Evolutionary conservation across 2,797 vertebrate genomes (phyloP).

Genomic region (Phrynocephalus vlangalii): DNA sequence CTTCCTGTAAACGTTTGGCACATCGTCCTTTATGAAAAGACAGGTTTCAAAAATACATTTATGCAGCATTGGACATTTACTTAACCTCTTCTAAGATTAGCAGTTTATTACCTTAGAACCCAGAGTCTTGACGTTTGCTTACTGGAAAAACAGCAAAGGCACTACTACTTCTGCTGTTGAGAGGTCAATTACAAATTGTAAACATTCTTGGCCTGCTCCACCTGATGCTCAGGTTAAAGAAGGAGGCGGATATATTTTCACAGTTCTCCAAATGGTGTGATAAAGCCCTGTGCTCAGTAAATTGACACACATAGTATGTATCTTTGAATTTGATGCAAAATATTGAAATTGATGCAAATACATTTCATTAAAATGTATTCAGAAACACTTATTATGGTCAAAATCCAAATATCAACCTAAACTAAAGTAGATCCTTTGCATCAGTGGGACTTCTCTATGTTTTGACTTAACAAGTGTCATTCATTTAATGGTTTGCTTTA

Average conservation of each 20-base stretch:
- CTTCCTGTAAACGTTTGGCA: fast-evolving
- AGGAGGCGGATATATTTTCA: background rate
- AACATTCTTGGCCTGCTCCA: background rate
- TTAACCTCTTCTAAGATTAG: background rate
- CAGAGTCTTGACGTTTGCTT: background rate
- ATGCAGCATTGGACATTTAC: background rate
- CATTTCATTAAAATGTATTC: no score
- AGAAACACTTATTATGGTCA: no score
- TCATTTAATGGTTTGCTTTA: no score
- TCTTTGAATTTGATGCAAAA: no score
- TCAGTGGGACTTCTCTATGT: no score
- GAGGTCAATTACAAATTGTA: background rate
- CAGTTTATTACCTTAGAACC: background rate
- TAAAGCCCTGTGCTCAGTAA: no score
- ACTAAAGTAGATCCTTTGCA: no score
- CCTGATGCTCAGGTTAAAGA: background rate
- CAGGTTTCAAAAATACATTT: constrained; percentile 16
- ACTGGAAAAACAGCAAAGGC: background rate
- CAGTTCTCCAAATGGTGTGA: no score
- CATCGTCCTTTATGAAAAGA: constrained; percentile 17
- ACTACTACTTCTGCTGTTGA: background rate
- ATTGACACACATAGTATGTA: no score
- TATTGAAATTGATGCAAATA: no score
- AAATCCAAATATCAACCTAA: no score
- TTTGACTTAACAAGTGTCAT: no score